Evolutionary conservation across 2,797 vertebrate genomes (phyloP).

Genomic region (Anableps anableps): DNA sequence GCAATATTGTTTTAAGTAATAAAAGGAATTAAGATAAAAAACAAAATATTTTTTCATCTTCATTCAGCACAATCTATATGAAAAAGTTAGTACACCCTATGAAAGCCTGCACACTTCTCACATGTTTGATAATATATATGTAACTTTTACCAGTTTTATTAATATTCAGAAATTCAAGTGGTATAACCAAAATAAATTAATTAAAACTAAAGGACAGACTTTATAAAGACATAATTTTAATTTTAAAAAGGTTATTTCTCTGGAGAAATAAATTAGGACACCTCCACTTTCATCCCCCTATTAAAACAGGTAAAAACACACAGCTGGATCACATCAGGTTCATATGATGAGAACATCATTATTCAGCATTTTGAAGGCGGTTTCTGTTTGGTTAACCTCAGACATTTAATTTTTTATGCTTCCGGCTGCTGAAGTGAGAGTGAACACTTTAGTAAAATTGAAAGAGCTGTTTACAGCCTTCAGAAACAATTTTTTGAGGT

Average conservation of each 20-base stretch:
- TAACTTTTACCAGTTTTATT: not conserved
- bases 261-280: not conserved
- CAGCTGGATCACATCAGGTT: not conserved
- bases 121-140: not conserved
- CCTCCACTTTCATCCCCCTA: not conserved
- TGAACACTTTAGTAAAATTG: no score
- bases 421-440: no score
- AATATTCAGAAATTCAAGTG: not conserved
- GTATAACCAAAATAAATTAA: not conserved
- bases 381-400: not conserved
- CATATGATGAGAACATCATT: not conserved
- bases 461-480: no score
- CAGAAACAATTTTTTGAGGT: not conserved
- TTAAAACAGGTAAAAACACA: not conserved
- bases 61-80: not conserved
- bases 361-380: not conserved
- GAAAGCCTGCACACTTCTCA: not conserved
- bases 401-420: not conserved
- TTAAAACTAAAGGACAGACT: not conserved
- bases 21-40: not conserved
- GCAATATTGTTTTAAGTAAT: not conserved
- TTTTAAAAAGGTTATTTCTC: not conserved
- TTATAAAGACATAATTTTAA: not conserved
- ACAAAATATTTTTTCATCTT: not conserved
- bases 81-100: not conserved